A percentile compares a stretch with the other conserved stretches of the same genome.
These are phyloP conservation scores for Eurois occulta DNA, from an alignment of 2,888 invertebrate species.

Conservation along the genomic window DNA sequence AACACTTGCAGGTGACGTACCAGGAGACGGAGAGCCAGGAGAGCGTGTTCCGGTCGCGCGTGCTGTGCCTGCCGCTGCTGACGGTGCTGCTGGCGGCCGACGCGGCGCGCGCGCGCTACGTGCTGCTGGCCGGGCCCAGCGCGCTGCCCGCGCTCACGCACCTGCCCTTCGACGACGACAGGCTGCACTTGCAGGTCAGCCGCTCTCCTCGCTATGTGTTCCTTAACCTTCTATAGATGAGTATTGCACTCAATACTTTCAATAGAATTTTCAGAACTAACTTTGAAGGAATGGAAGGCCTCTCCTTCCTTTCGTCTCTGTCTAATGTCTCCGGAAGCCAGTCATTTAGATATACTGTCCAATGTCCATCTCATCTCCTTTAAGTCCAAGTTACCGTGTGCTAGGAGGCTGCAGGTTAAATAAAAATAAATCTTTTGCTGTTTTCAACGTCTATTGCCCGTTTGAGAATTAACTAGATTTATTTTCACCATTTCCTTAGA, in stretches of 20 bases:
- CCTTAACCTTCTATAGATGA: too few species aligned
- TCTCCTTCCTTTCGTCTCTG: neutral
- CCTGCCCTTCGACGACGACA: conserved; percentile 86
- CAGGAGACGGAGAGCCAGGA: conserved; percentile 81
- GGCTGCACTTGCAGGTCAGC: conserved; percentile 74
- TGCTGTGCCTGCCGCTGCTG: conserved; percentile 96
- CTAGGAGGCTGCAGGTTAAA: neutral
- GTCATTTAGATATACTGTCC: neutral
- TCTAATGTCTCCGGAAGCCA: neutral
- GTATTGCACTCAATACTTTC: neutral
- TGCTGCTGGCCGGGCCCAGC: conserved; percentile 91
- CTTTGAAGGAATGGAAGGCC: neutral
- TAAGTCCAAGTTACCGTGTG: neutral
- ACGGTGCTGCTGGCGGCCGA: conserved; percentile 94
- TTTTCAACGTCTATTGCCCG: too few species aligned
- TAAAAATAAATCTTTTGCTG: neutral
- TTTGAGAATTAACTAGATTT: neutral
- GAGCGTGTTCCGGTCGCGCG: conserved; percentile 92
- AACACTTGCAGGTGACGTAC: conserved; percentile 90
- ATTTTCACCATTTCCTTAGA: conserved; percentile 67
- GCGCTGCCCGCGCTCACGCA: conserved; percentile 87
- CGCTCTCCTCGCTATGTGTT: neutral
- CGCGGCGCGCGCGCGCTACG: conserved; percentile 92
- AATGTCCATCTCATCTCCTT: neutral
- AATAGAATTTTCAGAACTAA: neutral